A percentile compares a stretch with the other conserved stretches of the same genome.
Conservation (phyloP, 2,888 invertebrate genomes). For the Diploptera punctata region DNA sequence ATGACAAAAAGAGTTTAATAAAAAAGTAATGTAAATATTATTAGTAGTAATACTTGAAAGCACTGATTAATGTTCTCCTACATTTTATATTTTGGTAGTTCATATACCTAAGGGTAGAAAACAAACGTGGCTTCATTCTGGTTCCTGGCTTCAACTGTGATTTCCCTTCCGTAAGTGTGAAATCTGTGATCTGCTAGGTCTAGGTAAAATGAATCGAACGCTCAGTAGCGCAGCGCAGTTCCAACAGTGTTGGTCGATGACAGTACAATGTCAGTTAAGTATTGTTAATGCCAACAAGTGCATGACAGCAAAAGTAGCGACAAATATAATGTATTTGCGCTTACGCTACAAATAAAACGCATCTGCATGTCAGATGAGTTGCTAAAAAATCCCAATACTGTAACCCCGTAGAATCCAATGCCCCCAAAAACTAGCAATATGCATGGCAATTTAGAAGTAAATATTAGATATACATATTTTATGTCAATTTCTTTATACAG, state of each 20-base stretch:
- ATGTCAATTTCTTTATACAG: no score
- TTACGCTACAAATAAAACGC: background rate
- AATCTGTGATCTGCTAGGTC: background rate
- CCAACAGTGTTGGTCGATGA: background rate
- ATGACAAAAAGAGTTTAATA: no score
- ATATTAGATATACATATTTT: no score
- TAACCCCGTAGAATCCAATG: background rate
- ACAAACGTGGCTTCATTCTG: background rate
- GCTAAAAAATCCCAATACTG: background rate
- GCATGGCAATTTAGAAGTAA: background rate
- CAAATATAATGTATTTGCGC: constrained; percentile 1
- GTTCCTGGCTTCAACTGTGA: background rate
- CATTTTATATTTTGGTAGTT: no score
- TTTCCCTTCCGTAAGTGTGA: background rate
- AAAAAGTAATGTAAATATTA: no score
- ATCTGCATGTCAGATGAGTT: background rate
- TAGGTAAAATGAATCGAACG: background rate
- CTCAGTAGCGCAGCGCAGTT: background rate
- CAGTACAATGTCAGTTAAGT: background rate
- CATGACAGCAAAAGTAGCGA: constrained; percentile 9
- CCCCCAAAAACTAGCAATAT: background rate
- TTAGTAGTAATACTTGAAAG: no score
- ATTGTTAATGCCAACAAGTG: constrained; percentile 9
- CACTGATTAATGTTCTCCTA: no score
- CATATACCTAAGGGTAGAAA: no score